These are phyloP conservation scores for Mustela nigripes DNA, from an alignment of 2,113 vertebrate species.

Conservation along the genomic window DNA sequence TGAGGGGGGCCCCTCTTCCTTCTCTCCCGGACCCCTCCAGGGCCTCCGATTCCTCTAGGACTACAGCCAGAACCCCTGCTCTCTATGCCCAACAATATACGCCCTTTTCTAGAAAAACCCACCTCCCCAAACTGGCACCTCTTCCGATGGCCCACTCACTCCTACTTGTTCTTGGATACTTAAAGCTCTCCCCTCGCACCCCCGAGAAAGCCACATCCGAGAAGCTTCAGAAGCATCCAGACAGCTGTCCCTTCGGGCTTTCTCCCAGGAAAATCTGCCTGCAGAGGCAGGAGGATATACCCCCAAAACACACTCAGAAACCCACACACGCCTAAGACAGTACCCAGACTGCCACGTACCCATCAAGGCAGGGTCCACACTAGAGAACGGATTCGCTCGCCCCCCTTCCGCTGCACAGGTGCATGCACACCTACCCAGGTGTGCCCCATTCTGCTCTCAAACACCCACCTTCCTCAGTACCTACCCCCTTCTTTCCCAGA, in stretches of 20 bases:
- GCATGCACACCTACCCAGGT: background rate
- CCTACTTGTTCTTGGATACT: background rate
- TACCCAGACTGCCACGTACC: background rate
- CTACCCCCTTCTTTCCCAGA: constrained; percentile 34
- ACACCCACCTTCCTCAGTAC: constrained; percentile 21
- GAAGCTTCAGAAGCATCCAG: constrained; percentile 33
- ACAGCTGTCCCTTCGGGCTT: constrained; percentile 40
- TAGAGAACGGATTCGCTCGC: background rate
- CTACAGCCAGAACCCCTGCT: background rate
- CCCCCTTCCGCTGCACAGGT: background rate
- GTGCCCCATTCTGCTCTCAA: background rate
- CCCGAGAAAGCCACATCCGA: background rate
- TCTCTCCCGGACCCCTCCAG: background rate
- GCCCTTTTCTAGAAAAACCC: constrained; percentile 35
- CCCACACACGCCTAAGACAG: background rate
- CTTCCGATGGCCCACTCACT: background rate
- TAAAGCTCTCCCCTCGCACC: background rate
- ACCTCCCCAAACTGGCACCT: background rate
- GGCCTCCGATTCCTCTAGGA: background rate
- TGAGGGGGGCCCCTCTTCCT: background rate
- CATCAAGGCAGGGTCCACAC: background rate
- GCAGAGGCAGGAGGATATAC: constrained; percentile 24
- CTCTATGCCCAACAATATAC: background rate
- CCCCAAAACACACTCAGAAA: constrained; percentile 37
- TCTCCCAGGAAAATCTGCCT: constrained; percentile 58